Evolutionary conservation across 2,113 vertebrate species (phyloP).

Genomic region (Todiramphus chloris): DNA sequence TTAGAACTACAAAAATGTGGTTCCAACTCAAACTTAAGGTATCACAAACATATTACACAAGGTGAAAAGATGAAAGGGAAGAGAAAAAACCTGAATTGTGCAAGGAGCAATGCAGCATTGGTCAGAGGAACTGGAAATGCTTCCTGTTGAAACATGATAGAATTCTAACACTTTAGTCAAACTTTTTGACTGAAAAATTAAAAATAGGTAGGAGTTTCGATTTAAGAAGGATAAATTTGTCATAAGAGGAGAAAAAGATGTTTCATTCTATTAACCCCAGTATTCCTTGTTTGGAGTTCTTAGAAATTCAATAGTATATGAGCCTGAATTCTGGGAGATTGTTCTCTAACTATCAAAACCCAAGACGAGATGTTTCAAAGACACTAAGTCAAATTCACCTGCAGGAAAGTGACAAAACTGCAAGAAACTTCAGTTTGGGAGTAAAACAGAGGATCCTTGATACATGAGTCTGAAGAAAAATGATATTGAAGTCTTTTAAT

Average conservation of each 20-base stretch:
- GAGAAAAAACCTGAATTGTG: neutral
- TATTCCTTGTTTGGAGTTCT: neutral
- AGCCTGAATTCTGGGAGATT: neutral
- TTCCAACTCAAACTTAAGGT: neutral
- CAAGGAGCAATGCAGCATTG: neutral
- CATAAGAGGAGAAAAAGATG: neutral
- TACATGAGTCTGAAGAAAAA: neutral
- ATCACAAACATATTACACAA: neutral
- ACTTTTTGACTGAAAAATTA: neutral
- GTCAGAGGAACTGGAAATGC: neutral
- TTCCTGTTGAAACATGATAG: neutral
- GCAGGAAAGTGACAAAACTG: neutral
- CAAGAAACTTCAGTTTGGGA: neutral
- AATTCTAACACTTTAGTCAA: neutral
- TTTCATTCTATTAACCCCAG: neutral
- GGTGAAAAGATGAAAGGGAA: neutral
- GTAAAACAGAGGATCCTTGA: neutral
- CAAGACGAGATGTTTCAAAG: neutral
- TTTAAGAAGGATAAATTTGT: neutral
- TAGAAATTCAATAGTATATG: neutral
- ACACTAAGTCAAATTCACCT: rapidly evolving
- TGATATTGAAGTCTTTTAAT: neutral
- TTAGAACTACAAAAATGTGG: neutral
- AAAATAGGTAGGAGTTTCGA: neutral
- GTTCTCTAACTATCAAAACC: neutral